phyloP scores from a whole-genome alignment of 2,888 invertebrate genomes.

The Anorthoa munda region DNA sequence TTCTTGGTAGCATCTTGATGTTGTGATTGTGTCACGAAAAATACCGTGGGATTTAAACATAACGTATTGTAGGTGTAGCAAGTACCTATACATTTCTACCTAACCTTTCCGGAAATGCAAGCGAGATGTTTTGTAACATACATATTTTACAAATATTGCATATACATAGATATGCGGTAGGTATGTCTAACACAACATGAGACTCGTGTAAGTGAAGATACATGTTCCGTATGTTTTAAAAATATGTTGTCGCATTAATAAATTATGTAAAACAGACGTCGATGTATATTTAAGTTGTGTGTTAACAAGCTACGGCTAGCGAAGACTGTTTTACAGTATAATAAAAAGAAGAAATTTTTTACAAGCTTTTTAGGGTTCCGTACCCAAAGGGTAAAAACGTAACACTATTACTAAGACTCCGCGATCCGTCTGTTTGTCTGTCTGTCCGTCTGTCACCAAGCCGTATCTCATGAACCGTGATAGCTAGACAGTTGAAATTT shows the following conservation, averaged over 20 bases:
- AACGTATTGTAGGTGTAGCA: not conserved
- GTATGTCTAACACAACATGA: constrained; percentile 11
- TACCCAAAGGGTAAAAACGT: too few species aligned
- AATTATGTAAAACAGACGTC: constrained; percentile 64
- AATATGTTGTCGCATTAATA: constrained; percentile 58
- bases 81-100: not conserved
- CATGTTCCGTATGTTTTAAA: constrained; percentile 50
- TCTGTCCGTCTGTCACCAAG: too few species aligned
- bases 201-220: constrained; percentile 37
- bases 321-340: constrained; percentile 15
- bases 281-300: constrained; percentile 39
- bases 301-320: constrained; percentile 37
- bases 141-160: not conserved
- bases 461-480: too few species aligned
- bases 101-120: too few species aligned
- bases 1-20: not conserved
- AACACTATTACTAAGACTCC: too few species aligned
- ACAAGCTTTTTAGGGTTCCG: too few species aligned
- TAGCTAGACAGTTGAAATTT: too few species aligned
- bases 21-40: not conserved
- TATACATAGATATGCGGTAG: constrained; percentile 6
- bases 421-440: too few species aligned
- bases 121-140: not conserved
- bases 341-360: constrained; percentile 7
- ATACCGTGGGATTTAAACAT: constrained; percentile 2